These are phyloP conservation scores for Nematolebias whitei DNA, from an alignment of 2,113 vertebrate species.

Conservation along the genomic window DNA sequence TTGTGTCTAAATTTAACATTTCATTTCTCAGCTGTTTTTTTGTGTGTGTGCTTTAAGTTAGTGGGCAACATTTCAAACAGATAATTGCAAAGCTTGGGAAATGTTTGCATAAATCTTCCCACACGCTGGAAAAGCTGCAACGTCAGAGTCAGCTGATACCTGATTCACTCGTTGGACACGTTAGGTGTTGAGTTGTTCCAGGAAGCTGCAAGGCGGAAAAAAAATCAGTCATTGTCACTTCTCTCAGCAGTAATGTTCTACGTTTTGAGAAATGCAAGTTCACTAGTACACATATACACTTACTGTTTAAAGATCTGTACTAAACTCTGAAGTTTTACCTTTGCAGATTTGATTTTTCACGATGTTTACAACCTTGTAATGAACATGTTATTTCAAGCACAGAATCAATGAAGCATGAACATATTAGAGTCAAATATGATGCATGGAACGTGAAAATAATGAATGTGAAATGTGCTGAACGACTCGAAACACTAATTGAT, in stretches of 20 bases:
- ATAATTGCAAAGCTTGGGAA: neutral
- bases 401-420: neutral
- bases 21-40: neutral
- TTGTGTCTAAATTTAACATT: neutral
- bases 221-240: neutral
- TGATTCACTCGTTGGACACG: neutral
- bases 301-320: neutral
- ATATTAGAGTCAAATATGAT: too few species aligned
- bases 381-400: neutral
- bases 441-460: neutral
- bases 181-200: slow-evolving; percentile 1
- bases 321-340: neutral
- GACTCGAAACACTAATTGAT: neutral
- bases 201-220: neutral
- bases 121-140: neutral
- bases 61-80: neutral
- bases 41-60: too few species aligned
- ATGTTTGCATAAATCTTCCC: slow-evolving; percentile 1
- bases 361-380: neutral
- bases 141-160: neutral
- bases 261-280: neutral
- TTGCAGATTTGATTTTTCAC: too few species aligned
- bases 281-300: neutral
- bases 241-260: neutral
- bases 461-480: neutral